Conservation (phyloP, 2,888 invertebrate species). For the Tupiocoris notatus region DNA sequence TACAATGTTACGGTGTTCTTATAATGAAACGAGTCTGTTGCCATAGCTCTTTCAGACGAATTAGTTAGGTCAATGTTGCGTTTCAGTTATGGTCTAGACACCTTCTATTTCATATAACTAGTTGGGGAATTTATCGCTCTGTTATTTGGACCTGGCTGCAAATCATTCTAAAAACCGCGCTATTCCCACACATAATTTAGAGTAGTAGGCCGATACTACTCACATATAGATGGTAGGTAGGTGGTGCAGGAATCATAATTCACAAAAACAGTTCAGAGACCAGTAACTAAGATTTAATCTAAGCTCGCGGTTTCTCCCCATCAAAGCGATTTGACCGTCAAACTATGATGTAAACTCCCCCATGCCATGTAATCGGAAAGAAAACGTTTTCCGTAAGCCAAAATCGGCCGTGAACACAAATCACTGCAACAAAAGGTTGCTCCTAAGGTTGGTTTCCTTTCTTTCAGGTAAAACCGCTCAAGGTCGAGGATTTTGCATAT, state of each 20-base stretch:
- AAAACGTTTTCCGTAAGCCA: background rate
- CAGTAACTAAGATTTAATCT: background rate
- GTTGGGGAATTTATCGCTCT: too few species aligned
- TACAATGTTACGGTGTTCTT: too few species aligned
- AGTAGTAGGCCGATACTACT: background rate
- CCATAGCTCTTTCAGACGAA: too few species aligned
- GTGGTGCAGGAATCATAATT: background rate
- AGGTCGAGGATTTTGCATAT: background rate
- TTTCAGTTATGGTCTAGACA: too few species aligned
- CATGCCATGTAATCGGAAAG: too few species aligned
- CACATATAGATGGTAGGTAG: background rate
- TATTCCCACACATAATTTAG: too few species aligned
- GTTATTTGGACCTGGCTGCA: too few species aligned
- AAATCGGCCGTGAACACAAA: background rate
- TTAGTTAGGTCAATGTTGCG: too few species aligned
- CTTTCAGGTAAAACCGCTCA: background rate
- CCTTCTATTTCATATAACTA: too few species aligned
- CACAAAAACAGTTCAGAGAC: background rate
- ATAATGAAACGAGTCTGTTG: too few species aligned
- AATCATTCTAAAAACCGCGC: too few species aligned
- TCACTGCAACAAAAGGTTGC: background rate
- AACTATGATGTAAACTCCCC: background rate
- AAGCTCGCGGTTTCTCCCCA: background rate
- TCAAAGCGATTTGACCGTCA: background rate
- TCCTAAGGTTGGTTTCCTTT: background rate